Evolutionary conservation across 2,113 vertebrate genomes (phyloP).

Genomic region (Nothoprocta perdicaria): DNA sequence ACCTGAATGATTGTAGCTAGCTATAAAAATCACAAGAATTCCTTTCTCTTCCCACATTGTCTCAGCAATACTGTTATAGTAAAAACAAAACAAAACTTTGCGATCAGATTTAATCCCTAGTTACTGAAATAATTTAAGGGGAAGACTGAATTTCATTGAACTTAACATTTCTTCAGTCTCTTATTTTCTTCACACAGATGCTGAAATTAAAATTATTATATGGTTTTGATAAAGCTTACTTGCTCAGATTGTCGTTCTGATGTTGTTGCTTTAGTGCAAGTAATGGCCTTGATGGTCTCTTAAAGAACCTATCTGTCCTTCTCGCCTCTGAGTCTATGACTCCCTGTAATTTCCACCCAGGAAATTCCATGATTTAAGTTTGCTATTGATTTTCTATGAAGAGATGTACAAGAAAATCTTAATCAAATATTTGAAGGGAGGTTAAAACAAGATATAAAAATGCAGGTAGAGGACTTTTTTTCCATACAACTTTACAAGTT

Average conservation of each 20-base stretch:
- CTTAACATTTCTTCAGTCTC: fast-evolving
- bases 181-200: neutral
- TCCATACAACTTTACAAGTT: neutral
- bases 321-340: neutral
- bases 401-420: neutral
- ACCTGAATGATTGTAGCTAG: neutral
- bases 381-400: neutral
- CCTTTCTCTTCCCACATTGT: neutral
- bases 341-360: neutral
- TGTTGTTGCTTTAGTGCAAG: neutral
- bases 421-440: neutral
- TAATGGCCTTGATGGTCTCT: neutral
- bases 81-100: neutral
- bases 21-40: neutral
- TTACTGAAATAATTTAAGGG: neutral
- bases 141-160: neutral
- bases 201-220: neutral
- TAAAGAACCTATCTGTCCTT: neutral
- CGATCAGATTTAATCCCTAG: neutral
- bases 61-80: neutral
- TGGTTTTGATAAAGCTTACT: neutral
- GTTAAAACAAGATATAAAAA: neutral
- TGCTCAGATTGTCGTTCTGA: neutral
- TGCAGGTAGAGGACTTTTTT: neutral
- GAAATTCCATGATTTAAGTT: neutral